A percentile compares a stretch with the other conserved stretches of the same genome.
Conservation (phyloP, 1,140 invertebrate species). For the Drosophila sechellia region DNA sequence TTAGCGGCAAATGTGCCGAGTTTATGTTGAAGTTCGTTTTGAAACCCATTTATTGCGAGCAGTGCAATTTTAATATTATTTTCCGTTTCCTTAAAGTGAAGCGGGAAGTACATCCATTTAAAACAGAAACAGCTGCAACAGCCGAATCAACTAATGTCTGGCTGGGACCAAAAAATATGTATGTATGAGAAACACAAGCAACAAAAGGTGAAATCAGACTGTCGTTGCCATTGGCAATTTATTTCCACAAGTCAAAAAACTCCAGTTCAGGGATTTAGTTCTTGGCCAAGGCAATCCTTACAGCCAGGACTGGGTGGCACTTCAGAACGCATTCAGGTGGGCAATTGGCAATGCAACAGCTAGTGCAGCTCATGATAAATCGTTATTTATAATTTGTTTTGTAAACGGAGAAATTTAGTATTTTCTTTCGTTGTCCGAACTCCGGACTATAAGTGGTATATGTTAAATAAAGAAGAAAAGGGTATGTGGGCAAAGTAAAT, state of each 20-base stretch:
- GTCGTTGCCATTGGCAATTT: conserved; percentile 68
- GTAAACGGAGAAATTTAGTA: conserved; percentile 54
- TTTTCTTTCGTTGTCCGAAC: conserved; percentile 22
- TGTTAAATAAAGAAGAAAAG: not conserved
- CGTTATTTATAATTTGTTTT: conserved; percentile 80
- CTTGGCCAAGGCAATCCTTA: conserved; percentile 30
- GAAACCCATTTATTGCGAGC: not conserved
- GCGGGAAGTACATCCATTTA: not conserved
- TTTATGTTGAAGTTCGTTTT: conserved; percentile 64
- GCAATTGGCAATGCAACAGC: conserved; percentile 72
- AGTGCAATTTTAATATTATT: conserved; percentile 51
- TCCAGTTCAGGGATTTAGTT: conserved; percentile 52
- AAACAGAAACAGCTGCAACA: conserved; percentile 23
- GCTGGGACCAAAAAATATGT: conserved; percentile 13
- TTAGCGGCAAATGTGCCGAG: conserved; percentile 79
- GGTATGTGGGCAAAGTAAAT: not conserved
- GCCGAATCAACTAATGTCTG: conserved; percentile 29
- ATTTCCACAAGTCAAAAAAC: conserved; percentile 50
- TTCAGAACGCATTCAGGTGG: conserved; percentile 67
- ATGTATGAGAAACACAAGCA: conserved; percentile 3
- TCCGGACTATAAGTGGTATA: not conserved
- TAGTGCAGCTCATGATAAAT: conserved; percentile 73
- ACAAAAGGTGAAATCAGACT: conserved; percentile 43
- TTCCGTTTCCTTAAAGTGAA: conserved; percentile 13
- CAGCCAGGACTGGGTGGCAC: conserved; percentile 27